These are phyloP conservation scores for Lanistes nyassanus DNA, from an alignment of 1,140 invertebrate genomes.

Conservation along the genomic window DNA sequence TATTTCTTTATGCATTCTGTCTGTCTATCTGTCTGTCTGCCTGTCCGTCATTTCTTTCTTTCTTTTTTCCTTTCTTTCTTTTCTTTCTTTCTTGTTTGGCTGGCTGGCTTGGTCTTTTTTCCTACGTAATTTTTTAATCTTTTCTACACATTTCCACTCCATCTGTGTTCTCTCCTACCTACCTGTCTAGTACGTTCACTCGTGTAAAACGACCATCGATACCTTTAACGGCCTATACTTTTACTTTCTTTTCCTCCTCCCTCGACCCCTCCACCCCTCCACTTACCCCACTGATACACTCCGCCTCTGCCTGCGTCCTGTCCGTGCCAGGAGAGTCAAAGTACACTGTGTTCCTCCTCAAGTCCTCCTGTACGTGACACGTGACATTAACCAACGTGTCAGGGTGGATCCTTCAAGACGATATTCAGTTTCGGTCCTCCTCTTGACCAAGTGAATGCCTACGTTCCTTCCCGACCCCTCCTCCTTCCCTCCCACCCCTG, in stretches of 20 bases:
- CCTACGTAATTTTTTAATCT: background rate
- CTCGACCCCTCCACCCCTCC: background rate
- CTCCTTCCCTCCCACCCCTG: background rate
- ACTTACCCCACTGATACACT: background rate
- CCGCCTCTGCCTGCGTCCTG: background rate
- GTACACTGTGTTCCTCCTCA: too few relatives aligned
- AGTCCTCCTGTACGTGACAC: too few relatives aligned
- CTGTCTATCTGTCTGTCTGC: conserved; percentile 4
- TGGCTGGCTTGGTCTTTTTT: background rate
- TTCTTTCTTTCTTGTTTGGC: background rate
- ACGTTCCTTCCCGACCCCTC: background rate
- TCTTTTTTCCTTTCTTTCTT: background rate
- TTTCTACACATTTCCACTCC: background rate
- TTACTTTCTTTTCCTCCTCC: too few relatives aligned
- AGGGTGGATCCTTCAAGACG: too few relatives aligned
- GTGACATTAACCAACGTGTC: too few relatives aligned
- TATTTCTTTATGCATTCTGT: too few relatives aligned
- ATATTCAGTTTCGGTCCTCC: background rate
- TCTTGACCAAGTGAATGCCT: background rate
- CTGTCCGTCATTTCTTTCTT: background rate
- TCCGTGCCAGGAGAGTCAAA: too few relatives aligned
- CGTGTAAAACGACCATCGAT: too few relatives aligned
- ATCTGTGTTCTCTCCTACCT: too few relatives aligned
- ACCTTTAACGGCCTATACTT: too few relatives aligned
- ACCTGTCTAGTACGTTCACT: too few relatives aligned